Conservation (phyloP, 2,888 invertebrate genomes). For the Drosophila limbata region DNA sequence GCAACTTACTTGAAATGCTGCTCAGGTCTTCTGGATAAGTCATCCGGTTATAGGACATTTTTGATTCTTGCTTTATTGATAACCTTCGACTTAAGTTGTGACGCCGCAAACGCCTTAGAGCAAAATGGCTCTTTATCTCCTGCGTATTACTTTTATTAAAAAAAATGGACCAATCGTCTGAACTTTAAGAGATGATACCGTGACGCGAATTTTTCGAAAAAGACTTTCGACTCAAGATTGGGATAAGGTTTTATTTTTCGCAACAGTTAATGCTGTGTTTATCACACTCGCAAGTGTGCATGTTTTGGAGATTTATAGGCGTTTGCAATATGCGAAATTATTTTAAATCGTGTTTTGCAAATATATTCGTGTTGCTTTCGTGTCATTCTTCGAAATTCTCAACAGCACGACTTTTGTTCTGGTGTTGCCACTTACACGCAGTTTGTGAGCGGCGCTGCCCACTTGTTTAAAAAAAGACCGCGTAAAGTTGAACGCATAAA, state of each 20-base stretch:
- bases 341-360: not conserved
- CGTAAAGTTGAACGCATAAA: constrained; percentile 11
- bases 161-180: constrained; percentile 18
- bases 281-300: not conserved
- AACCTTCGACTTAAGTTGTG: not conserved
- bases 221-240: not conserved
- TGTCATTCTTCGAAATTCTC: not conserved
- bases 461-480: not conserved
- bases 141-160: not conserved
- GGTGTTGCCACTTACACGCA: constrained; percentile 5
- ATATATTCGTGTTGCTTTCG: not conserved
- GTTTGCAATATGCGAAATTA: not conserved
- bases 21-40: not conserved
- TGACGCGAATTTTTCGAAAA: constrained; percentile 7
- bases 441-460: not conserved
- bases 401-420: not conserved
- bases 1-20: constrained; percentile 13
- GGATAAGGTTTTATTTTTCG: not conserved
- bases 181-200: constrained; percentile 27
- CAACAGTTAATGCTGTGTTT: not conserved
- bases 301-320: not conserved
- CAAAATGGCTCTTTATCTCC: constrained; percentile 9
- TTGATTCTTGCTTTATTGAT: not conserved
- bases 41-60: constrained; percentile 50
- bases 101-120: not conserved